Conservation (phyloP, 2,888 invertebrate genomes). For the Drosophila borborema region DNA sequence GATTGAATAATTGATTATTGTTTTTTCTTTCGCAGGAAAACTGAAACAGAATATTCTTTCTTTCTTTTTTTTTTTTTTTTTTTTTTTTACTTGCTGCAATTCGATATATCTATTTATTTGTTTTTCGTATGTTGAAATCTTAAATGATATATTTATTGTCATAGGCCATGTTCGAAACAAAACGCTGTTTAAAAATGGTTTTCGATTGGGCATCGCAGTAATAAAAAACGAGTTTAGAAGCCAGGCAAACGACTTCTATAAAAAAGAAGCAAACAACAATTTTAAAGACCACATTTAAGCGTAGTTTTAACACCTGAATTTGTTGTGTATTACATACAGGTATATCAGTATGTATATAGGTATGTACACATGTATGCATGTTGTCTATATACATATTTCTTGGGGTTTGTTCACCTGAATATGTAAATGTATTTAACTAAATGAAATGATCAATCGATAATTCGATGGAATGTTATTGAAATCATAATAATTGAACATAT, state of each 20-base stretch:
- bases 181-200: constrained; percentile 10
- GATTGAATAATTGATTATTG: neutral
- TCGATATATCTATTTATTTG: neutral
- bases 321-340: neutral
- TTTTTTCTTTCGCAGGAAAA: neutral
- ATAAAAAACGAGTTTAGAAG: constrained; percentile 17
- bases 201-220: neutral
- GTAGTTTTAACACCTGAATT: constrained; percentile 5
- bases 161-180: constrained; percentile 11
- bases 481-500: neutral
- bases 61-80: neutral
- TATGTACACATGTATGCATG: neutral
- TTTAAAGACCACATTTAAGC: constrained; percentile 1
- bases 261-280: neutral
- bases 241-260: constrained; percentile 7
- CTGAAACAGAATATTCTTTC: neutral
- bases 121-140: neutral
- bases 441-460: neutral
- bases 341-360: neutral
- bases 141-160: constrained; percentile 3
- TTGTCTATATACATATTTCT: neutral
- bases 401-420: constrained; percentile 6
- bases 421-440: neutral
- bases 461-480: neutral
- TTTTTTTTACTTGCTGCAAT: neutral